A percentile compares a stretch with the other conserved stretches of the same genome.
Conservation (phyloP, 2,113 vertebrate genomes). For the Gila orcuttii region DNA sequence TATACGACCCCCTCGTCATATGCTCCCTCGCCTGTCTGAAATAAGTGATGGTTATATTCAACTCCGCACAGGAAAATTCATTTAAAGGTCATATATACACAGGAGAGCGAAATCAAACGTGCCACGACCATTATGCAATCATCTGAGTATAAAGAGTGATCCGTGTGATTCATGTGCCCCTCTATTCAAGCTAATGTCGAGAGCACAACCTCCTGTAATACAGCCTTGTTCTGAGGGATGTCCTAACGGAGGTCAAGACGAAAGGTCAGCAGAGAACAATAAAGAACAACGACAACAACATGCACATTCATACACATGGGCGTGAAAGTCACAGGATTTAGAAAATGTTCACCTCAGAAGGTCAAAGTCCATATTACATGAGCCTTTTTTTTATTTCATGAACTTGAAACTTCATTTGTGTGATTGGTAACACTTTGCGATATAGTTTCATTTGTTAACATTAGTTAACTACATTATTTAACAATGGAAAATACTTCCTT, state of each 20-base stretch:
- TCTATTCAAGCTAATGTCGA: slow-evolving; percentile 6
- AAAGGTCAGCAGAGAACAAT: background rate
- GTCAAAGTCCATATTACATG: background rate
- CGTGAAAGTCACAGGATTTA: background rate
- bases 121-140: slow-evolving; percentile 10
- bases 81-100: slow-evolving; percentile 32
- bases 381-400: background rate
- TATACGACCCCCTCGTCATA: slow-evolving; percentile 16
- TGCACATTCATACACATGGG: background rate
- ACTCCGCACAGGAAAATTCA: slow-evolving; percentile 13
- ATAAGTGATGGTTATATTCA: slow-evolving; percentile 30
- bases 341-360: background rate
- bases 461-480: too few relatives aligned
- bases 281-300: background rate
- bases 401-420: too few relatives aligned
- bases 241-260: slow-evolving; percentile 44
- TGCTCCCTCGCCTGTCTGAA: slow-evolving; percentile 14
- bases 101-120: slow-evolving; percentile 20
- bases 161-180: background rate
- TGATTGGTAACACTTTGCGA: too few relatives aligned
- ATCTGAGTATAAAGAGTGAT: background rate
- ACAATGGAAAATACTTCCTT: too few relatives aligned
- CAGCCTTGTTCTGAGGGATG: slow-evolving; percentile 13
- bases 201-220: background rate
- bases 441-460: too few relatives aligned